Conservation (phyloP, 53 echinoderm and acorn worm species). For the Mesocentrotus franciscanus region DNA sequence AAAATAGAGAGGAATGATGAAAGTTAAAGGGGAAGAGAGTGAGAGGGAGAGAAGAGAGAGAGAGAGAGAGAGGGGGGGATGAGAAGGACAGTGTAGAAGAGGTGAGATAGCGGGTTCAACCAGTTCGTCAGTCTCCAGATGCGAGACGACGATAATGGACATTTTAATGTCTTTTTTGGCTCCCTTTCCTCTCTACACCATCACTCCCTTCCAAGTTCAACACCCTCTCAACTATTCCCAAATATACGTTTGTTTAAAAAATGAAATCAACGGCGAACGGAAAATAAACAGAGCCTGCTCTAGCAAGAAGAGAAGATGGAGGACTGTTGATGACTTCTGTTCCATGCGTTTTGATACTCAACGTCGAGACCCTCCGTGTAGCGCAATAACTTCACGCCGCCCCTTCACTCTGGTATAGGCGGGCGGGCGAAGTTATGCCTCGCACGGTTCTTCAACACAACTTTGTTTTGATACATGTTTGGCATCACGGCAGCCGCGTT, state of each 20-base stretch:
- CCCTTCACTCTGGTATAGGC: neutral
- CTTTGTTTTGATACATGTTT: conserved; percentile 55
- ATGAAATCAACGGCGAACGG: conserved; percentile 64
- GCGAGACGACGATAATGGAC: conserved; percentile 37
- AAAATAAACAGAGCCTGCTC: conserved; percentile 50
- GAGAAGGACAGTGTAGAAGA: neutral
- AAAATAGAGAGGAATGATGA: neutral
- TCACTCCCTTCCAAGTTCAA: conserved; percentile 48
- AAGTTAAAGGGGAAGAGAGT: neutral
- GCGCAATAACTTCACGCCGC: neutral
- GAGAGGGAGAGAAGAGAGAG: conserved; percentile 18
- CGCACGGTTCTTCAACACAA: neutral
- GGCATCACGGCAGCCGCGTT: conserved; percentile 6
- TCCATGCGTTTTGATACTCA: neutral
- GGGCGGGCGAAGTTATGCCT: neutral
- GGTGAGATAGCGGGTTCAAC: neutral
- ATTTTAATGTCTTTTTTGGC: conserved; percentile 48
- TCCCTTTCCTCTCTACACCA: conserved; percentile 7
- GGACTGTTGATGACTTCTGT: neutral
- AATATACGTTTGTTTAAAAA: conserved; percentile 65
- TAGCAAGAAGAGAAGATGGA: conserved; percentile 16
- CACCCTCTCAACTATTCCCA: conserved; percentile 51
- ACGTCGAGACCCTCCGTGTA: conserved; percentile 1
- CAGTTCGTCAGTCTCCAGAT: conserved; percentile 6
- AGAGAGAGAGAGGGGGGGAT: neutral